Base-by-base conservation (phyloP, 2,113 vertebrate genomes). In the Rhabdomys dilectus region DNA sequence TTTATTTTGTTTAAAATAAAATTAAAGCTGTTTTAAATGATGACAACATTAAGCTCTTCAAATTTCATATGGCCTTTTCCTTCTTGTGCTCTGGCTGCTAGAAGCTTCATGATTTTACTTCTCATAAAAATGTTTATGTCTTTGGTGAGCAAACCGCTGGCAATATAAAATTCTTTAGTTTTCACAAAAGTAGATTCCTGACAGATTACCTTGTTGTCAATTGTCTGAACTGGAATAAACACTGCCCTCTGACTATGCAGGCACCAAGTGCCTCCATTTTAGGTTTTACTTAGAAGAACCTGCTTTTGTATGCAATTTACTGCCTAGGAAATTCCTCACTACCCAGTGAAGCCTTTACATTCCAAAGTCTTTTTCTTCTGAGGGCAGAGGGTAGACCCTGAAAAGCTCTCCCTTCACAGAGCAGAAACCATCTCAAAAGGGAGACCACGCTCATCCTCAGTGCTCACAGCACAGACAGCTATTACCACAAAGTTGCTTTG, bases 1-100 rank as follows among this genome's bases (percentile, higher is more conserved):
- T 97, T 95, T 62, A 96, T n/a, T n/a, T n/a, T n/a, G n/a, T n/a
- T n/a, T 92, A 53, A 29, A 81, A 86, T n/a, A 94, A 39, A 39
- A 21, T 93, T 88, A 51, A 64, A 94, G 84, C 8, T 45, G 22
- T 60, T 84, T 97, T 91, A 94, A 87, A 93, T 4, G 45, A 29
- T 45, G 77, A 34, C 24, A 51, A 21, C 88, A 91, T 72, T 85
- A 75, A 94, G 89, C 8, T 72, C 81, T 89, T 89, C 80, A 76
- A 48, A 97, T 94, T 96, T 96, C 94, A 96, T 93, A 81, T 31
- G 51, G 70, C 64, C 13, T 89, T 72, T 48, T 62, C 84, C 64
- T 15, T 95, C 91, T 42, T 45, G 17, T 58, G 56, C 11, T 64
- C 48, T 80, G 42, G 12, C 60, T 85, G 80, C 94, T 91, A 89